Base-by-base conservation (phyloP, 2,888 invertebrate species). In the Osmoderma eremita region DNA sequence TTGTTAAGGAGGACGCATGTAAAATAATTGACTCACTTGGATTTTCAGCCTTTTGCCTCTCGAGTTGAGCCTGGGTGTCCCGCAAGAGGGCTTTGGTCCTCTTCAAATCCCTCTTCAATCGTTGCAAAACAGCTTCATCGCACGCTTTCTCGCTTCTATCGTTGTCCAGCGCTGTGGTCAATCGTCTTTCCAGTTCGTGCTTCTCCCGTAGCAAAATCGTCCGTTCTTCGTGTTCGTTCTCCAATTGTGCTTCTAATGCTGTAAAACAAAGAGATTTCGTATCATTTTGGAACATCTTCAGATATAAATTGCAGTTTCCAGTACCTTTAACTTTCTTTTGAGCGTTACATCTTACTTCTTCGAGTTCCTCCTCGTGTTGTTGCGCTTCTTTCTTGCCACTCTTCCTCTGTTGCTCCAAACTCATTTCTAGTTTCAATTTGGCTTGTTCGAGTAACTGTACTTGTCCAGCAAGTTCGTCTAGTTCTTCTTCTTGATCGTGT, bases 381-480 rank as follows among this genome's bases (percentile, higher is more conserved):
- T 94, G 93, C 38, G 95, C 88, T 78, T 98, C 97, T 66, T 94
- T 89, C 8, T 94, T 88, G 73, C 94, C 90, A 77, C 96, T 95
- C 79, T 97, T 97, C 53, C 96, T 88, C 82, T 93, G 90, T 74
- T 95, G 95, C 80, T 98, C 97, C 73, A 96, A 82, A 48, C 91
- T 88, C 97, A 98, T 97, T 83, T 98, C 97, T 71, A 98, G 84
- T 1, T 97, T 88, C 22, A 97, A 86, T 81, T 97, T 97, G 1
- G 95, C 93, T 81, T 96, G 96, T 80, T 97, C 96, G 77, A 98
- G 83, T 75, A 97, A 85, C 83, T 93, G 88, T 0, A 80, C 82
- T 69, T 82, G 83, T 2, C 95, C 97, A 2, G 97, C 96, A 78
- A 97, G 87, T 79, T 98, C 98, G 78, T 98, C 98, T 58, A 98